Percentiles rank a stretch among this genome's conserved stretches.
phyloP scores from a whole-genome alignment of 2,888 invertebrate species.

The Cerastis leucographa region DNA sequence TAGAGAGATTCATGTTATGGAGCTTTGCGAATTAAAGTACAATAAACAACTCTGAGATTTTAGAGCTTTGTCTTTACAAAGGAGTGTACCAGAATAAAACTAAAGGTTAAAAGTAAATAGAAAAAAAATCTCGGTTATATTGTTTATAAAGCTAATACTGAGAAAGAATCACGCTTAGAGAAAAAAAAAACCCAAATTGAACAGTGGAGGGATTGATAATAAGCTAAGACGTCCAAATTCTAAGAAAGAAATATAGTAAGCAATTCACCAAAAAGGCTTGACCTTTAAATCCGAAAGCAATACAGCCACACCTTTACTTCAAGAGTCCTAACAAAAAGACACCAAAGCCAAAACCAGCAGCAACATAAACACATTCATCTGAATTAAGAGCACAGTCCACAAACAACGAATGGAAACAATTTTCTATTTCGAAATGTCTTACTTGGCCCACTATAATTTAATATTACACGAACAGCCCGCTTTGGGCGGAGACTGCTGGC shows the following conservation, averaged over 20 bases:
- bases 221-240: constrained; percentile 15
- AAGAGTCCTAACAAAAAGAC: constrained; percentile 27
- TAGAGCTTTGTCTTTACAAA: constrained; percentile 23
- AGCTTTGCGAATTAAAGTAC: constrained; percentile 33
- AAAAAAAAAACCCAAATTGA: neutral
- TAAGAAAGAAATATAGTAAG: constrained; percentile 20
- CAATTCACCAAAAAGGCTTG: constrained; percentile 20
- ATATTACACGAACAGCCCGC: constrained; percentile 85
- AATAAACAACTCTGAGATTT: constrained; percentile 16
- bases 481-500: constrained; percentile 80
- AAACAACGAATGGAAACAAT: constrained; percentile 75
- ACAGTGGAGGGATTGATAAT: constrained; percentile 6
- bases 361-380: constrained; percentile 69
- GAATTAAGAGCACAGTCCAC: constrained; percentile 70
- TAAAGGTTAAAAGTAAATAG: neutral
- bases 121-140: constrained; percentile 1
- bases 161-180: neutral
- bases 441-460: constrained; percentile 88
- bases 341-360: constrained; percentile 33
- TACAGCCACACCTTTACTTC: constrained; percentile 2
- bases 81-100: neutral
- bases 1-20: constrained; percentile 44
- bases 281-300: constrained; percentile 17
- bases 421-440: constrained; percentile 88
- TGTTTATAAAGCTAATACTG: neutral